Percentiles rank a stretch among this genome's conserved stretches.
Evolutionary conservation across 2,113 vertebrate genomes (phyloP).

Genomic region (Prunella fulvescens): DNA sequence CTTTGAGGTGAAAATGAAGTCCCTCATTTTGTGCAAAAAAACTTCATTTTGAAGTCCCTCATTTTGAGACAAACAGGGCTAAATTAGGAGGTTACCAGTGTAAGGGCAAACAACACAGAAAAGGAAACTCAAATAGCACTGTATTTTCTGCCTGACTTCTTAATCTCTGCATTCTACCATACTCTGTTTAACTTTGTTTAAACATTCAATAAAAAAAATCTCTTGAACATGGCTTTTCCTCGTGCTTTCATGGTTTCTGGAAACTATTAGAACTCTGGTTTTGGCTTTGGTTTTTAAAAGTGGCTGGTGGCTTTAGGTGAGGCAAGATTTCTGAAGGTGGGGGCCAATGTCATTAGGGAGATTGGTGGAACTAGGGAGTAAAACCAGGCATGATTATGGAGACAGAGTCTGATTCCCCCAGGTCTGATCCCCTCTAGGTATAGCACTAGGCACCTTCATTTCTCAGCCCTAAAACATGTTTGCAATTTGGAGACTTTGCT

Average conservation of each 20-base stretch:
- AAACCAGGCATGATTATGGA: background rate
- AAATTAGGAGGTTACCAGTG: background rate
- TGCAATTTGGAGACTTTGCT: background rate
- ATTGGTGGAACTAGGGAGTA: background rate
- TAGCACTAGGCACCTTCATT: background rate
- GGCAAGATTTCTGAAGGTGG: background rate
- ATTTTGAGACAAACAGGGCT: background rate
- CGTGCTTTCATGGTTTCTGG: background rate
- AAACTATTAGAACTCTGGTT: conserved; percentile 3
- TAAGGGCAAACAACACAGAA: background rate
- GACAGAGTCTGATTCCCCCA: background rate
- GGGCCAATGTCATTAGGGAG: background rate
- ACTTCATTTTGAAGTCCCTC: background rate
- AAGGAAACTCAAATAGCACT: background rate
- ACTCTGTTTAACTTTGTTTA: background rate
- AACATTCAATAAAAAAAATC: background rate
- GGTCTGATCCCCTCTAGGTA: background rate
- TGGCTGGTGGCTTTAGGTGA: background rate
- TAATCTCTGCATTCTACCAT: background rate
- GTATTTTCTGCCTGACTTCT: background rate
- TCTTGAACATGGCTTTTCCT: background rate
- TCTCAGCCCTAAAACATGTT: background rate
- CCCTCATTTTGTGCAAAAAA: background rate
- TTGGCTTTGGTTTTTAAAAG: background rate
- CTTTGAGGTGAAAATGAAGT: background rate